Conservation (phyloP, 2,797 vertebrate species). For the Limnodromus scolopaceus region DNA sequence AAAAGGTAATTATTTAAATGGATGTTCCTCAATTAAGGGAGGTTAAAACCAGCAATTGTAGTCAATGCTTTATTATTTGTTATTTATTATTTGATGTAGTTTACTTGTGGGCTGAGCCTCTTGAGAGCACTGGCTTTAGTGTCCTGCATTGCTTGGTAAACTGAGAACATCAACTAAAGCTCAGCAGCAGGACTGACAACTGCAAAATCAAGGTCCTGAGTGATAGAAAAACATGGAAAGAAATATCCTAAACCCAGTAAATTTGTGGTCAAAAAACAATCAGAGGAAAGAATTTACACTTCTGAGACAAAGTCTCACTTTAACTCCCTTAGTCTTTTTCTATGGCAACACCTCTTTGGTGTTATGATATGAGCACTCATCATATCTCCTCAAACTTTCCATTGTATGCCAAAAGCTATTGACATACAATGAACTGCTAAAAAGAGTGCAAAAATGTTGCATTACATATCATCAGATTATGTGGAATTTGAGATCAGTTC, state of each 20-base stretch:
- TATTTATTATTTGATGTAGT: constrained; percentile 1
- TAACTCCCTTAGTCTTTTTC: neutral
- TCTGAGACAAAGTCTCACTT: neutral
- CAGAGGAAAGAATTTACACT: neutral
- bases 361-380: neutral
- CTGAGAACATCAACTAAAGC: neutral
- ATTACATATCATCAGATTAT: neutral
- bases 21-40: constrained; percentile 36
- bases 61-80: neutral
- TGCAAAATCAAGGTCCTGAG: neutral
- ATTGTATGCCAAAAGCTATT: neutral
- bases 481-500: neutral
- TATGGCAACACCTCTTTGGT: neutral
- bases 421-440: neutral
- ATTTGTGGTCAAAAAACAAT: neutral
- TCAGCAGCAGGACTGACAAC: neutral
- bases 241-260: neutral
- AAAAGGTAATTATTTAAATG: constrained; percentile 71
- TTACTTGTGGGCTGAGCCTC: neutral
- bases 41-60: constrained; percentile 52
- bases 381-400: neutral
- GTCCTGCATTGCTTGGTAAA: neutral
- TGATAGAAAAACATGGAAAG: neutral
- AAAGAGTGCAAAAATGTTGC: neutral
- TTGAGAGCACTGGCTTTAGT: neutral